These are phyloP conservation scores for Orcinus orca DNA, from an alignment of 2,113 vertebrate species.

Conservation along the genomic window DNA sequence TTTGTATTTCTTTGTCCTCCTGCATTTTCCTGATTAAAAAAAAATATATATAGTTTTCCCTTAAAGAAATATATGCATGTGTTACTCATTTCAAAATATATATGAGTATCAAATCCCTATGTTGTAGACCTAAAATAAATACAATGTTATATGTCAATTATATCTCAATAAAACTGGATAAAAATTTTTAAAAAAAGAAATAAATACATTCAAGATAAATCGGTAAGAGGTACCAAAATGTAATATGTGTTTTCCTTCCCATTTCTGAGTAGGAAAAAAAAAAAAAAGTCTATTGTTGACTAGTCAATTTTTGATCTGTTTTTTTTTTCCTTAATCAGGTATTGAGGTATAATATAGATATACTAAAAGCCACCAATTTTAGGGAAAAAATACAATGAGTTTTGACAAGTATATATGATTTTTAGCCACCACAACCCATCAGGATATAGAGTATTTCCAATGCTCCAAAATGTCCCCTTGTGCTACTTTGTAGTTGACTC, in stretches of 20 bases:
- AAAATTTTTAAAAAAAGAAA: no score
- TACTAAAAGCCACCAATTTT: background rate
- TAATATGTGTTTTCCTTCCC: background rate
- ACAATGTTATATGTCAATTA: no score
- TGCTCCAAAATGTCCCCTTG: no score
- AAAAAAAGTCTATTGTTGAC: background rate
- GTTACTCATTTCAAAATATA: no score
- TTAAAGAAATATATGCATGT: background rate
- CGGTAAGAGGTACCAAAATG: background rate
- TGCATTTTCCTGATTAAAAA: background rate
- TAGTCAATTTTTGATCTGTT: background rate
- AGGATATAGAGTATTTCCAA: fast-evolving
- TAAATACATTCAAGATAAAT: background rate
- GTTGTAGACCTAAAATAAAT: no score
- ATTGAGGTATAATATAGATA: background rate
- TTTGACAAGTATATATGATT: background rate
- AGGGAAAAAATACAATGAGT: no score
- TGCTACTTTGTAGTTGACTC: fast-evolving
- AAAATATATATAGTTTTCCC: background rate
- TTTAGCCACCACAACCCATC: no score
- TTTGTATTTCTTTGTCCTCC: background rate
- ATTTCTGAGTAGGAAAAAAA: background rate
- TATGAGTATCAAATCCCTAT: no score
- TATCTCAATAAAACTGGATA: no score
- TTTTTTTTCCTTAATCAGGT: background rate